Percentiles rank a stretch among this genome's conserved stretches.
Conservation (phyloP, 2,888 invertebrate genomes). For the Notodonta ziczac region DNA sequence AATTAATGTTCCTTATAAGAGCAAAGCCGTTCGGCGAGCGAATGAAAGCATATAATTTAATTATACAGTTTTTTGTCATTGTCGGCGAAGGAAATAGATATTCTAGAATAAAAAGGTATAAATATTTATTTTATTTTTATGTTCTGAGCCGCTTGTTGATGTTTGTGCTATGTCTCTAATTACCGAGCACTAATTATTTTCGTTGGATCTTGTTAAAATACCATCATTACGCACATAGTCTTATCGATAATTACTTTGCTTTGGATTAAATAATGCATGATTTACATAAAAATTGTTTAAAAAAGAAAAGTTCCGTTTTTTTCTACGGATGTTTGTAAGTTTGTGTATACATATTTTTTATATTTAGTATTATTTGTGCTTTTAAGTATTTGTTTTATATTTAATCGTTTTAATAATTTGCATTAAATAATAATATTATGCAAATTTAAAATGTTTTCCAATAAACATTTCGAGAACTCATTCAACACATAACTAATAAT, state of each 20-base stretch:
- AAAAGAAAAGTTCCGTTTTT: no score
- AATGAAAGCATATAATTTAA: slow-evolving; percentile 46
- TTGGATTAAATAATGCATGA: no score
- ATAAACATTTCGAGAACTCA: slow-evolving; percentile 1
- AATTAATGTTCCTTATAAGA: slow-evolving; percentile 49
- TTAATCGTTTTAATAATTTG: not conserved
- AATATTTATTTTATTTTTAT: slow-evolving; percentile 1
- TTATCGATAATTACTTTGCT: no score
- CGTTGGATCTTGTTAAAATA: not conserved
- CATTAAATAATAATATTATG: not conserved
- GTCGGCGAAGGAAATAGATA: slow-evolving; percentile 13
- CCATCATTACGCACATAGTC: no score
- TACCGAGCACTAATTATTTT: not conserved
- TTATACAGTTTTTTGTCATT: slow-evolving; percentile 40
- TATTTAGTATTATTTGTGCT: no score
- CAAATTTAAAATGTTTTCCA: slow-evolving; percentile 1
- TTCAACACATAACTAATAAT: slow-evolving; percentile 2
- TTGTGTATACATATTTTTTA: no score
- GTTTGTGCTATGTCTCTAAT: not conserved
- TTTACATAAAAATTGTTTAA: no score
- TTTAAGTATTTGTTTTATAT: no score
- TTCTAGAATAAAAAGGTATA: not conserved
- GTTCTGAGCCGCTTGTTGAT: not conserved
- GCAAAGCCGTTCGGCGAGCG: slow-evolving; percentile 36
- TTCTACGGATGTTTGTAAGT: no score